Percentiles rank a stretch among this genome's conserved stretches.
Conservation (phyloP, 2,888 invertebrate species). For the Sisyra nigra region DNA sequence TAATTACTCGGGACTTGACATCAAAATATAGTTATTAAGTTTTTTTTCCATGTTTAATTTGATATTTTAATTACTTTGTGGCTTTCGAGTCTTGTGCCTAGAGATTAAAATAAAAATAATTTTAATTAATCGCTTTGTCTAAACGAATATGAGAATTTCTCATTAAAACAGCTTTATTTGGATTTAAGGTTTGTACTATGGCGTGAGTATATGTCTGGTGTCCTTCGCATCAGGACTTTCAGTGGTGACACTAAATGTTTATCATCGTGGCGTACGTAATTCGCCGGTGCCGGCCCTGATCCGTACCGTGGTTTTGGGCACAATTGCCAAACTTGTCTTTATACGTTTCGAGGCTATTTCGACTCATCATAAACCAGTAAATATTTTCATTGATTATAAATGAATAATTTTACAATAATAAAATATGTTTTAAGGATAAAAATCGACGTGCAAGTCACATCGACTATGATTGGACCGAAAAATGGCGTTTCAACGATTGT, state of each 20-base stretch:
- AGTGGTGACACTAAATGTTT: conserved; percentile 71
- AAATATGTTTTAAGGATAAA: conserved; percentile 27
- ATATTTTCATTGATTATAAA: not conserved
- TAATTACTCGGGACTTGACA: too few relatives aligned
- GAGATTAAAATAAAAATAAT: too few relatives aligned
- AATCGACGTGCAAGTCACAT: conserved; percentile 45
- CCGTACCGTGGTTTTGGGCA: conserved; percentile 54
- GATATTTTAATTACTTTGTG: too few relatives aligned
- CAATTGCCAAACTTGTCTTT: conserved; percentile 56
- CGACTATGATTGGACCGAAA: conserved; percentile 37
- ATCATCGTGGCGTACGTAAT: conserved; percentile 70
- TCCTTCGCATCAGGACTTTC: conserved; percentile 67
- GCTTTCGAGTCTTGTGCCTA: too few relatives aligned
- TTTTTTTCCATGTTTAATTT: too few relatives aligned
- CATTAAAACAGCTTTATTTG: too few relatives aligned
- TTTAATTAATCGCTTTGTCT: too few relatives aligned
- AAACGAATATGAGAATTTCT: too few relatives aligned
- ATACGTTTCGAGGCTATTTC: conserved; percentile 44
- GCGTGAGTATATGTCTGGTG: conserved; percentile 66
- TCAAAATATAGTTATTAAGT: too few relatives aligned
- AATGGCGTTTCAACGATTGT: conserved; percentile 26
- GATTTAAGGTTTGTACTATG: conserved; percentile 56
- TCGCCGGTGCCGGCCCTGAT: conserved; percentile 57
- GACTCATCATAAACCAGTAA: conserved; percentile 12
- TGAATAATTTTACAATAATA: not conserved